Evolutionary conservation across 2,888 invertebrate genomes (phyloP).

Genomic region (Periphyllus acericola): DNA sequence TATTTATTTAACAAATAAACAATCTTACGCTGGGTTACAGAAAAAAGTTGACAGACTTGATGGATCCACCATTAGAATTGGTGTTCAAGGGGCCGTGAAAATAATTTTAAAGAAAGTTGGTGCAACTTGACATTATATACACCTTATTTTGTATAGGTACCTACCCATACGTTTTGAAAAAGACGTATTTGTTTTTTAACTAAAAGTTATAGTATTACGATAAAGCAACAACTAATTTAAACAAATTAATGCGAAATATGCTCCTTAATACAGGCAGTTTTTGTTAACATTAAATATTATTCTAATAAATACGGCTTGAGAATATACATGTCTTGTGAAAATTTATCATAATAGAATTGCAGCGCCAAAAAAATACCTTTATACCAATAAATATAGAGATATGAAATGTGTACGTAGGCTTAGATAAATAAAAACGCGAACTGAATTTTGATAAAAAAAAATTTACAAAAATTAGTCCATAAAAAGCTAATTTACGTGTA

Average conservation of each 20-base stretch:
- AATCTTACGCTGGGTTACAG: not conserved
- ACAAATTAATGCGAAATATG: not conserved
- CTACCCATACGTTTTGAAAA: too few species aligned
- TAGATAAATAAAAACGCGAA: not conserved
- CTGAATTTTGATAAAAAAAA: too few species aligned
- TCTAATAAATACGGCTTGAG: not conserved
- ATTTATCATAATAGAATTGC: not conserved
- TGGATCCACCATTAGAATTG: not conserved
- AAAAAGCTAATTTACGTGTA: too few species aligned
- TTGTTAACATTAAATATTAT: not conserved
- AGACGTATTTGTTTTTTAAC: not conserved
- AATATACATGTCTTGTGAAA: not conserved
- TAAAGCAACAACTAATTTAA: not conserved
- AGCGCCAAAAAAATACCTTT: not conserved
- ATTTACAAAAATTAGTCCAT: too few species aligned
- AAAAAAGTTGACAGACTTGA: not conserved
- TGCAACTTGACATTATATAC: not conserved
- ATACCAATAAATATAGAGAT: not conserved
- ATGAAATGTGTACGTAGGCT: not conserved
- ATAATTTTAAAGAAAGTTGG: not conserved
- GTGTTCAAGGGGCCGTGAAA: not conserved
- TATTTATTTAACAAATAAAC: not conserved
- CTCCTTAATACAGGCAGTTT: not conserved
- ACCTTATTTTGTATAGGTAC: too few species aligned
- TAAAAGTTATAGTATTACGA: not conserved